phyloP scores from a whole-genome alignment of 2,797 vertebrate species.

The Rhinogobio ventralis region DNA sequence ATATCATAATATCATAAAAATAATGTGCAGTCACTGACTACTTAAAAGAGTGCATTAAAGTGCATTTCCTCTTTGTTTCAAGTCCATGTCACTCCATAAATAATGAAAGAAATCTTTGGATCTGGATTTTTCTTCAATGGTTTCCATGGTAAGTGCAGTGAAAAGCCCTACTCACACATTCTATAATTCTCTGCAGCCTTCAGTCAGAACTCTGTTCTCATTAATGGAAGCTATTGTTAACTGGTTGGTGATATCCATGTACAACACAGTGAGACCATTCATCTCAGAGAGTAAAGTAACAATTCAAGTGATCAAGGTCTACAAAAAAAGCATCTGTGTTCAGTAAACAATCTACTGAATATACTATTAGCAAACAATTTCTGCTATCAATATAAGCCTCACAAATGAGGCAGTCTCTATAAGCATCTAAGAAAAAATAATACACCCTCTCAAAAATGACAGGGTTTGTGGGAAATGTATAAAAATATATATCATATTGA shows the following conservation, averaged over 20 bases:
- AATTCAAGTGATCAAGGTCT: constrained; percentile 31
- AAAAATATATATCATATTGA: background rate
- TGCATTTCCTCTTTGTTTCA: constrained; percentile 58
- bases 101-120: constrained; percentile 43
- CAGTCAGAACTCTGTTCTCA: background rate
- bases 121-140: constrained; percentile 14
- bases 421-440: constrained; percentile 55
- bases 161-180: constrained; percentile 14
- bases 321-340: constrained; percentile 48
- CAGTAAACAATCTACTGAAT: constrained; percentile 54
- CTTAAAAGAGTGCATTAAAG: constrained; percentile 53
- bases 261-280: background rate
- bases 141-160: constrained; percentile 25
- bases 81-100: constrained; percentile 54
- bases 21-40: constrained; percentile 3
- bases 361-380: constrained; percentile 54
- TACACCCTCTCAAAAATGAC: constrained; percentile 57
- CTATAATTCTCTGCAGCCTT: background rate
- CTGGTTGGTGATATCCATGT: background rate
- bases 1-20: background rate
- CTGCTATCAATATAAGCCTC: constrained; percentile 59
- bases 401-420: constrained; percentile 73
- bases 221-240: constrained; percentile 29
- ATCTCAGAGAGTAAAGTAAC: constrained; percentile 15
- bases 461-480: constrained; percentile 1